Evolutionary conservation across 2,113 vertebrate genomes (phyloP).

Genomic region (Oreocharis arfaki): DNA sequence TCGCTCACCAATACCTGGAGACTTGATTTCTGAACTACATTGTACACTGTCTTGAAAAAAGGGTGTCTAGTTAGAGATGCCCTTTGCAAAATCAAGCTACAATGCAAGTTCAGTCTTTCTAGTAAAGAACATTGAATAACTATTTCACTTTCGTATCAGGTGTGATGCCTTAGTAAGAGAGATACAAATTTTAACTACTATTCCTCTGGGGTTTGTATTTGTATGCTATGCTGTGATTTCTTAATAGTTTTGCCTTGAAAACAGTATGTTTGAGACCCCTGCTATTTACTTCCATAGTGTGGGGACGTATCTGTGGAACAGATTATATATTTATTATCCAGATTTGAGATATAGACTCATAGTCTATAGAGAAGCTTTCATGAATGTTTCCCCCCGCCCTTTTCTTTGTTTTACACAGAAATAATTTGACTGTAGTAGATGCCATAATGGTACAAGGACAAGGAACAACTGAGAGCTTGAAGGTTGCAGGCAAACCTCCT

Average conservation of each 20-base stretch:
- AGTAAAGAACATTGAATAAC: neutral
- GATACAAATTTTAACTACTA: neutral
- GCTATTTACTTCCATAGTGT: neutral
- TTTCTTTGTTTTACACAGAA: constrained; percentile 72
- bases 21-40: neutral
- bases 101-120: neutral
- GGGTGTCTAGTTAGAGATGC: neutral
- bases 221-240: neutral
- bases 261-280: neutral
- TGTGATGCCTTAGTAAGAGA: neutral
- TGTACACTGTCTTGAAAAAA: neutral
- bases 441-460: constrained; percentile 87
- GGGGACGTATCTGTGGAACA: neutral
- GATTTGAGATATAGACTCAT: neutral
- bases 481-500: constrained; percentile 87
- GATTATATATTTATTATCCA: neutral
- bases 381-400: neutral
- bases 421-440: constrained; percentile 96
- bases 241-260: neutral
- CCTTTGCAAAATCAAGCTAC: neutral
- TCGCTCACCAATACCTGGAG: neutral
- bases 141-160: neutral
- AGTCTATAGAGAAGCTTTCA: neutral
- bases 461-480: constrained; percentile 89
- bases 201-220: neutral